phyloP scores from a whole-genome alignment of 2,113 vertebrate genomes.

The Hyperoodon ampullatus region DNA sequence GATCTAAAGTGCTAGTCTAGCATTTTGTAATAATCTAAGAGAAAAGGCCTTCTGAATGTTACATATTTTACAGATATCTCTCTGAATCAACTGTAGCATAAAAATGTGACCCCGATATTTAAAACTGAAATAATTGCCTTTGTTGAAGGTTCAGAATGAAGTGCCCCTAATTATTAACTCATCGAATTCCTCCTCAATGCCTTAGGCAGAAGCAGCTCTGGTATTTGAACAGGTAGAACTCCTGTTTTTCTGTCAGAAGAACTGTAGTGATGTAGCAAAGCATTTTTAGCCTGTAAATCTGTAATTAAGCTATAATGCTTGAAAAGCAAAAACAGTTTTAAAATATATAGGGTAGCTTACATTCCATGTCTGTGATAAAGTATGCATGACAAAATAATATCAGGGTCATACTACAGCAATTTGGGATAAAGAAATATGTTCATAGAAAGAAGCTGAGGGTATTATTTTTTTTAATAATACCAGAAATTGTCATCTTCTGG shows the following conservation, averaged over 20 bases:
- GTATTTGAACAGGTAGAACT: not conserved
- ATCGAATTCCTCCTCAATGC: not conserved
- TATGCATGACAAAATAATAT: slow-evolving; percentile 6
- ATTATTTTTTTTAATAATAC: slow-evolving; percentile 50
- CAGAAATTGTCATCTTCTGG: slow-evolving; percentile 63
- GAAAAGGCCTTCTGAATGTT: slow-evolving; percentile 20
- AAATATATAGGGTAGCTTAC: not conserved
- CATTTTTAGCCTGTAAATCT: not conserved
- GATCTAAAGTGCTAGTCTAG: not conserved
- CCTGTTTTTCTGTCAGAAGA: not conserved
- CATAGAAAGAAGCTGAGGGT: not conserved
- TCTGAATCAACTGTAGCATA: not conserved
- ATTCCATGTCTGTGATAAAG: slow-evolving; percentile 24
- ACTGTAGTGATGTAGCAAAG: not conserved
- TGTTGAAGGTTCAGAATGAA: not conserved
- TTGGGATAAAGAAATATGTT: slow-evolving; percentile 27
- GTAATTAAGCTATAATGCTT: not conserved
- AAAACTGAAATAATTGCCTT: slow-evolving; percentile 33
- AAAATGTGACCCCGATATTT: not conserved
- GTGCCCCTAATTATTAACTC: not conserved
- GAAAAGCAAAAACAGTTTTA: not conserved
- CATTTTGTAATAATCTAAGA: slow-evolving; percentile 5
- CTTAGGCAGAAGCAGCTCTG: not conserved
- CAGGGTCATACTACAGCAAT: not conserved
- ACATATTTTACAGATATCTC: not conserved